phyloP scores from a whole-genome alignment of 2,888 invertebrate genomes.

The Petrophora chlorosata region DNA sequence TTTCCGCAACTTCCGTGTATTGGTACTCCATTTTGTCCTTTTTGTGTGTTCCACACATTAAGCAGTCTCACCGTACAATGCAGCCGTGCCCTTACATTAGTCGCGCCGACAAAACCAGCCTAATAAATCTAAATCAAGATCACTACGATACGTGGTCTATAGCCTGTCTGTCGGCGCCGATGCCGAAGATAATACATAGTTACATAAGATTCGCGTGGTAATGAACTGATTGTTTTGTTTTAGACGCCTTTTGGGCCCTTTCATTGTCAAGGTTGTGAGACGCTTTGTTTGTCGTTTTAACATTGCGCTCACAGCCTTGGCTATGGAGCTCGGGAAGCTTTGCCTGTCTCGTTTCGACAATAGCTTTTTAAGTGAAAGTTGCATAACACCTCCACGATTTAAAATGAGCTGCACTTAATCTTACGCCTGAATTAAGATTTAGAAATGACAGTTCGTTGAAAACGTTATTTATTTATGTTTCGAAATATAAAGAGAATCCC shows the following conservation, averaged over 20 bases:
- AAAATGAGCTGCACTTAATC: too few species aligned
- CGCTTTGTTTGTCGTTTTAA: slow-evolving; percentile 27
- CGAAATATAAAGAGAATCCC: too few species aligned
- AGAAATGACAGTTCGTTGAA: too few species aligned
- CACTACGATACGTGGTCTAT: slow-evolving; percentile 57
- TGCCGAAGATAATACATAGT: slow-evolving; percentile 42
- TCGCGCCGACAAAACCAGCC: slow-evolving; percentile 58
- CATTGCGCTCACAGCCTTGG: too few species aligned
- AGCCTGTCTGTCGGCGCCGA: slow-evolving; percentile 58
- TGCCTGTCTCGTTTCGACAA: neutral
- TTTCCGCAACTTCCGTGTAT: too few species aligned
- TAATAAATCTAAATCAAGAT: slow-evolving; percentile 82
- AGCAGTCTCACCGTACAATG: neutral
- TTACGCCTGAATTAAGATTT: too few species aligned
- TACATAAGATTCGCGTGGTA: slow-evolving; percentile 73
- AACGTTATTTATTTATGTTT: too few species aligned
- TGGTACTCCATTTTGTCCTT: too few species aligned
- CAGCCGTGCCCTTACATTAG: neutral
- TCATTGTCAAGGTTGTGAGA: slow-evolving; percentile 31
- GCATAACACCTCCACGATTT: too few species aligned
- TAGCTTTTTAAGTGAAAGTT: neutral
- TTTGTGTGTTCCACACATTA: too few species aligned
- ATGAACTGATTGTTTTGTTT: slow-evolving; percentile 63
- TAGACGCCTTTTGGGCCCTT: slow-evolving; percentile 36
- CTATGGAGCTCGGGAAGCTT: too few species aligned